phyloP scores from a whole-genome alignment of 2,888 invertebrate genomes.

The Plebejus melissa region DNA sequence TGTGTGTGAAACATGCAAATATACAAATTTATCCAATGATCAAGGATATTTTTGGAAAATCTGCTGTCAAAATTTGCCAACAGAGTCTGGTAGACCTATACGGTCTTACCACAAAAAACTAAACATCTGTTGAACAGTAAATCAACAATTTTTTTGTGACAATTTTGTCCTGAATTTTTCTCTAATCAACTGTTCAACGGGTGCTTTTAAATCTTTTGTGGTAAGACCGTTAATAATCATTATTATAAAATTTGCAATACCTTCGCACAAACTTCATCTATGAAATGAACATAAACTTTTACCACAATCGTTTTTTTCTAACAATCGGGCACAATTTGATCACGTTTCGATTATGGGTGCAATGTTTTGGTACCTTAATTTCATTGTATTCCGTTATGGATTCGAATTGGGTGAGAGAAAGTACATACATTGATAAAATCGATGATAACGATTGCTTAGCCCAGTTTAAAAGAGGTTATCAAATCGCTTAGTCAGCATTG shows the following conservation, averaged over 20 bases:
- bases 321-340: neutral
- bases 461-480: constrained; percentile 20
- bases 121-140: no score
- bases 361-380: neutral
- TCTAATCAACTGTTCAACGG: no score
- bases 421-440: constrained; percentile 17
- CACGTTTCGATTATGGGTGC: constrained; percentile 13
- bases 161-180: no score
- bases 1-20: no score
- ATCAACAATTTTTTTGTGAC: no score
- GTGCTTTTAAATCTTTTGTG: no score
- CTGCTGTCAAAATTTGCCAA: no score
- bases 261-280: neutral
- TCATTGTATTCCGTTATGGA: neutral
- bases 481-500: constrained; percentile 7
- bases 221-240: no score
- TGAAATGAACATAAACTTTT: neutral
- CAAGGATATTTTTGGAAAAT: no score
- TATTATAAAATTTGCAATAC: neutral
- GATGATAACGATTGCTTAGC: constrained; percentile 17
- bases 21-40: no score
- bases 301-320: neutral
- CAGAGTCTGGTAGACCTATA: no score
- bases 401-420: constrained; percentile 15
- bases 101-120: no score